Evolutionary conservation across 23 tunicate genomes (phyloP), one percentile per base, ranked within the genome.

Genomic region (Phallusia fumigata): DNA sequence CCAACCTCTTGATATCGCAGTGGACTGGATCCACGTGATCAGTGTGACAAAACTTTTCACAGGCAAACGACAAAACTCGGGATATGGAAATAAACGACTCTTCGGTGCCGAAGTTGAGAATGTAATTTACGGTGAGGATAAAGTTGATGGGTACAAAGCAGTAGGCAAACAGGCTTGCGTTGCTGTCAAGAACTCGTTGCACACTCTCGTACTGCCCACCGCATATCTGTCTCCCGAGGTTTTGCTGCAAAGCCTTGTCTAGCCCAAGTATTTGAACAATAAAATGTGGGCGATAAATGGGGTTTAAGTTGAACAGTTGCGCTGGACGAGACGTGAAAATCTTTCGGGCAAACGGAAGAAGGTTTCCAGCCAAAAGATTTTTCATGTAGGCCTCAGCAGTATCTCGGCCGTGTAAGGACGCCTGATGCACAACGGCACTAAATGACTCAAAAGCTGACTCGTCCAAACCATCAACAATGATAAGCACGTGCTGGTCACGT

Each of bases 101-200:
- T 58, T 58, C 69, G 1, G 69, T 58, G 28, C 69, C 69, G 69
- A 58, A 58, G 69, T 21, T 58, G 15, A 58, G 26, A 24, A 58
- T 58, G 16, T 58, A 58, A 24, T 58, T 58, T 1, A 58, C 69
- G 11, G 69, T 58, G 3, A 58, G 69, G 28, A 58, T 58, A 24
- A 58, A 58, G 69, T 58, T 58, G 28, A 58, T 58, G 28, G 69
- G 69, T 1, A 58, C 69, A 24, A 58, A 58, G 69, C 69, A 58
- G 28, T 58, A 58, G 69, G 69, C 69, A 58, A 58, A 58, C 69
- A 58, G 28, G 13, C 28, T 58, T 1, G 69, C 15, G 13, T 24
- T 58, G 69, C 28, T 24, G 16, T 2, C 2, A 24, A 58, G 69
- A 24, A 58, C 69, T 6, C 13, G 26, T 13, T 58, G 28, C 69